A percentile compares a stretch with the other conserved stretches of the same genome.
Evolutionary conservation across 2,113 vertebrate genomes (phyloP).

Genomic region (Anoura caudifer): DNA sequence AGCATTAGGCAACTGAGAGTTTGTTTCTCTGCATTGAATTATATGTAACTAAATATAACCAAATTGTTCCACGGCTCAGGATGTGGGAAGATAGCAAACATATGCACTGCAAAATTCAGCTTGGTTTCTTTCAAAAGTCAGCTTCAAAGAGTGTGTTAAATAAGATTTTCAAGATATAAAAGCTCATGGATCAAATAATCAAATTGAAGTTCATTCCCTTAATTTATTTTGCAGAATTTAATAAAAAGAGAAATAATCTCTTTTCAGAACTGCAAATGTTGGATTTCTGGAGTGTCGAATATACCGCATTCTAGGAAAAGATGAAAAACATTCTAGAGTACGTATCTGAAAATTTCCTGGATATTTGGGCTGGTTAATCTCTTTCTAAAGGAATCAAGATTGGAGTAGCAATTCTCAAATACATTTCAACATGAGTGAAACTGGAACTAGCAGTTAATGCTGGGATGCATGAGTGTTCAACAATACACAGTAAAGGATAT

Average conservation of each 20-base stretch:
- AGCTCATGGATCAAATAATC: slow-evolving; percentile 42
- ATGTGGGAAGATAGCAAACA: slow-evolving; percentile 37
- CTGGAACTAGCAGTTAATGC: not conserved
- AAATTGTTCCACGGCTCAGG: slow-evolving; percentile 20
- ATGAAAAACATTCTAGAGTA: not conserved
- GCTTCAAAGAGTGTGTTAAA: slow-evolving; percentile 65
- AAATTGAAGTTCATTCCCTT: slow-evolving; percentile 29
- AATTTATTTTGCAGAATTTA: slow-evolving; percentile 19
- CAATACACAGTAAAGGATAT: not conserved
- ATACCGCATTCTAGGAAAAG: not conserved
- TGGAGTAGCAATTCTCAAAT: slow-evolving; percentile 34
- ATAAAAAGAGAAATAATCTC: slow-evolving; percentile 32
- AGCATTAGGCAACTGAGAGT: slow-evolving; percentile 35
- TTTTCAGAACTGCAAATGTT: slow-evolving; percentile 49
- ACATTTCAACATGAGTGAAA: slow-evolving; percentile 12
- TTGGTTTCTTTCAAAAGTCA: slow-evolving; percentile 67
- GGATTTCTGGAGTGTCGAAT: not conserved
- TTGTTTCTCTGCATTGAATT: slow-evolving; percentile 58
- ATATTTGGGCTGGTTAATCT: slow-evolving; percentile 21
- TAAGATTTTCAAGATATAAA: slow-evolving; percentile 35
- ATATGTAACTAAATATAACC: not conserved
- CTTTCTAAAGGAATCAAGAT: slow-evolving; percentile 30
- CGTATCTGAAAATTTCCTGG: slow-evolving; percentile 1
- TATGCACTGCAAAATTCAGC: slow-evolving; percentile 54
- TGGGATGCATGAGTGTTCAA: slow-evolving; percentile 16